Percentiles rank a stretch among this genome's conserved stretches.
These are phyloP conservation scores for Zaprionus lachaisei DNA, from an alignment of 1,140 invertebrate genomes.

Conservation along the genomic window DNA sequence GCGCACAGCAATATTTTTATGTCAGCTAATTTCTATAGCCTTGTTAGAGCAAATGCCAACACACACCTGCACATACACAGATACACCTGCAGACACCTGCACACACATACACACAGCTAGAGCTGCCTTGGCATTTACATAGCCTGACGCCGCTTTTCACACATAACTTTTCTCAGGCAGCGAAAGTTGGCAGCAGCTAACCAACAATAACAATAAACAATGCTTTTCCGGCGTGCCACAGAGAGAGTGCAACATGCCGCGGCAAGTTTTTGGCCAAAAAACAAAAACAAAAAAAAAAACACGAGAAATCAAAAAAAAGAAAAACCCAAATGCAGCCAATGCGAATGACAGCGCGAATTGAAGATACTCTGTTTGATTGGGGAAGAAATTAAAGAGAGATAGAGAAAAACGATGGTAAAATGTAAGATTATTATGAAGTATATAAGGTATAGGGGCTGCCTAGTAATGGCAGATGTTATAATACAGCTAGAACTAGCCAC, in stretches of 20 bases:
- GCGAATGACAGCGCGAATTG: neutral
- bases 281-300: conserved; percentile 12
- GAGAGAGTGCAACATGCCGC: conserved; percentile 49
- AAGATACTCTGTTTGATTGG: conserved; percentile 9
- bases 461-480: neutral
- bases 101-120: conserved; percentile 11
- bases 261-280: conserved; percentile 40
- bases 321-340: conserved; percentile 6
- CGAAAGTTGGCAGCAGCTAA: conserved; percentile 46
- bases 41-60: conserved; percentile 51
- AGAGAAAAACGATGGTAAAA: neutral
- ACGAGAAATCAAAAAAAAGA: neutral
- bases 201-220: conserved; percentile 48
- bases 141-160: conserved; percentile 44
- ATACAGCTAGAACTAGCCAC: neutral
- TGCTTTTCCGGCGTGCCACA: conserved; percentile 52
- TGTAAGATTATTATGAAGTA: neutral
- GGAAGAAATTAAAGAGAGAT: neutral
- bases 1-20: conserved; percentile 24
- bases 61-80: conserved; percentile 3
- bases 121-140: conserved; percentile 34
- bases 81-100: neutral
- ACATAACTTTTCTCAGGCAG: conserved; percentile 56
- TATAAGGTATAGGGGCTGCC: neutral
- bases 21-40: conserved; percentile 56